Base-by-base conservation (phyloP, 2,113 vertebrate genomes). In the Macrotis lagotis region DNA sequence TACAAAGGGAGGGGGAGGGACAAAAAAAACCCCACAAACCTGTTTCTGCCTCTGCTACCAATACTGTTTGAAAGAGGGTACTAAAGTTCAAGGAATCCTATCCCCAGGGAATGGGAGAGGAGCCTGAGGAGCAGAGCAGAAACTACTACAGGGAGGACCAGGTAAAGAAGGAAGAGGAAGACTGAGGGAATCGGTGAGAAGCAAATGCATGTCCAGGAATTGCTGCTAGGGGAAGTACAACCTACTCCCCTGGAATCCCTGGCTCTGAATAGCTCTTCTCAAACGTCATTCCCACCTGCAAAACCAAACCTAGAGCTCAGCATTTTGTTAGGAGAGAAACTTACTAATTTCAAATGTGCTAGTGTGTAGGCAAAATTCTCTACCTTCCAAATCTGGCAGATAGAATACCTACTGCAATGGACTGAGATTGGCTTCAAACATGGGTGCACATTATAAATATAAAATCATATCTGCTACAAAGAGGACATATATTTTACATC, bases 401-500 rank as follows among this genome's bases (percentile, higher is more conserved):
- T 3, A 66, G 14, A 91, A 97, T 93, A 89, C 89, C 96, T 19
- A 0, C 0, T 6, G 0, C 0, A 7, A 22, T 88, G 0, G 89
- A 90, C 93, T 92, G 96, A 91, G 96, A 94, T 90, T 83, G 93
- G 96, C 94, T 96, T 94, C 97, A 97, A 93, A 83, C 94, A 93
- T 3, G 89, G 95, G 94, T 96, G 94, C 97, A 96, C 91, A 0
- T 97, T 98, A 98, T 98, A 98, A 98, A 98, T 98, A 98, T 98
- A 99, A 98, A 98, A 98, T 97, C 98, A 97, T 97, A 98, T 98
- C 98, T 98, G 98, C 98, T 98, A 98, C 98, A 98, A 99, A 98
- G 97, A 98, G 97, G 98, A 98, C 98, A 52, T 96, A 97, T 98
- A 98, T 98, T 98, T 98, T 98, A 98, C 98, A 98, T 98, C 98